Evolutionary conservation across 2,888 invertebrate species (phyloP), one percentile per base, ranked within the genome.

Genomic region (Muschampia plurimacula): DNA sequence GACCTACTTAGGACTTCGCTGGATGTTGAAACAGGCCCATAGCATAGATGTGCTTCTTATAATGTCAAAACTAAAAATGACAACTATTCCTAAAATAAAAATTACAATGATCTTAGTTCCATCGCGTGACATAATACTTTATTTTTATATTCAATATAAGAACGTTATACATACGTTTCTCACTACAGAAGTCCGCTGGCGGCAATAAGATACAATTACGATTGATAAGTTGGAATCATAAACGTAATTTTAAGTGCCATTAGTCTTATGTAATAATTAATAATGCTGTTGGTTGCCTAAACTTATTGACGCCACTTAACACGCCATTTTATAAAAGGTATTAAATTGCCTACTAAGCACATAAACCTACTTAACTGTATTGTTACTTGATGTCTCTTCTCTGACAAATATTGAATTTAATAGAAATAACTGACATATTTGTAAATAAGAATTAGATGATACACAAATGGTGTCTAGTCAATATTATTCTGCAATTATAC

Each of bases 391-490:
- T 64, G n/a, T 41, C 55, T 39, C 8, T 46, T 9, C 36, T 13
- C 32, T 67, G 63, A 62, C 62, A 69, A 69, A 63, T 52, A 32
- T 70, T 71, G 66, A 71, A 71, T 71, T 64, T 71, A 71, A 71
- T 70, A 70, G 59, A 15, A 59, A 41, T 32, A 9, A 57, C 13
- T 10, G 13, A 32, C 55, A 32, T 41, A 57, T 70, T 36, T 78
- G 78, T 78, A 79, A 74, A 77, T 77, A 78, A 52, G 57, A 66
- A 57, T 28, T 52, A 74, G 70, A 74, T 74, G 69, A 36, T 72
- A 73, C 73, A 59, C 71, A 67, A 46, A 78, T 75, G 64, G 68
- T 75, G 62, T 78, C 79, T 77, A 85, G 88, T 89, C 88, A 88
- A 82, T 82, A 81, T 82, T 15, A 60, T 59, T 70, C 36, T 69